Conservation (phyloP, 1,140 invertebrate species). For the Platyscapa corneri region DNA sequence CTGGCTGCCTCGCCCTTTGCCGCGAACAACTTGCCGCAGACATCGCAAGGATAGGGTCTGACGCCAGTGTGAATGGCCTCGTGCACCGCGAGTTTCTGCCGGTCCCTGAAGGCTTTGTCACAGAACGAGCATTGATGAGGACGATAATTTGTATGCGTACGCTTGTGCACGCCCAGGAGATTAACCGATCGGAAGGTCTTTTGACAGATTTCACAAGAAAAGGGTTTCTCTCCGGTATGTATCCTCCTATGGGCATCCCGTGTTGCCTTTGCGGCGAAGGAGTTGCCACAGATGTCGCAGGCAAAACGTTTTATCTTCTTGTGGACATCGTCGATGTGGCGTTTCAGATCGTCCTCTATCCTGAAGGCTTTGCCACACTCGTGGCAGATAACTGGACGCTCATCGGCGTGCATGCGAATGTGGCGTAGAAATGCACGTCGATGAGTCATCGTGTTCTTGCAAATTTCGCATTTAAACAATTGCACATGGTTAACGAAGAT, state of each 20-base stretch:
- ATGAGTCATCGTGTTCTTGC: not conserved
- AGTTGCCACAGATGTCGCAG: conserved; percentile 67
- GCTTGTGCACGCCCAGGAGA: conserved; percentile 74
- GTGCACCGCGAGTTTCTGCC: conserved; percentile 71
- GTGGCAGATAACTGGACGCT: conserved; percentile 64
- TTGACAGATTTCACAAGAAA: conserved; percentile 77
- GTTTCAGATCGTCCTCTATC: conserved; percentile 65
- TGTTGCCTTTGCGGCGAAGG: conserved; percentile 75
- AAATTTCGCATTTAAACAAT: conserved; percentile 11
- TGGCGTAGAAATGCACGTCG: conserved; percentile 74
- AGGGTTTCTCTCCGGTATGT: conserved; percentile 79
- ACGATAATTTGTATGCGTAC: conserved; percentile 73
- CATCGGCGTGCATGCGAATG: conserved; percentile 74
- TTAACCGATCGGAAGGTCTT: conserved; percentile 74
- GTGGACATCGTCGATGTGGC: conserved; percentile 64
- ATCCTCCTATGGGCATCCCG: conserved; percentile 79
- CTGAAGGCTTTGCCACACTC: conserved; percentile 68
- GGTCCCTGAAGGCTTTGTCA: conserved; percentile 70
- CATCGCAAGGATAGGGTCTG: conserved; percentile 70
- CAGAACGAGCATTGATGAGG: conserved; percentile 72
- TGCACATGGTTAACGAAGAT: not conserved
- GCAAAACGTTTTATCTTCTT: conserved; percentile 68
- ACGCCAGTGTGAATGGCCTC: conserved; percentile 71
- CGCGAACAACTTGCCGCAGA: conserved; percentile 74
- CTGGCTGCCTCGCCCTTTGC: conserved; percentile 72